Evolutionary conservation across 2,797 vertebrate genomes (phyloP).

Genomic region (Lagodon rhomboides): DNA sequence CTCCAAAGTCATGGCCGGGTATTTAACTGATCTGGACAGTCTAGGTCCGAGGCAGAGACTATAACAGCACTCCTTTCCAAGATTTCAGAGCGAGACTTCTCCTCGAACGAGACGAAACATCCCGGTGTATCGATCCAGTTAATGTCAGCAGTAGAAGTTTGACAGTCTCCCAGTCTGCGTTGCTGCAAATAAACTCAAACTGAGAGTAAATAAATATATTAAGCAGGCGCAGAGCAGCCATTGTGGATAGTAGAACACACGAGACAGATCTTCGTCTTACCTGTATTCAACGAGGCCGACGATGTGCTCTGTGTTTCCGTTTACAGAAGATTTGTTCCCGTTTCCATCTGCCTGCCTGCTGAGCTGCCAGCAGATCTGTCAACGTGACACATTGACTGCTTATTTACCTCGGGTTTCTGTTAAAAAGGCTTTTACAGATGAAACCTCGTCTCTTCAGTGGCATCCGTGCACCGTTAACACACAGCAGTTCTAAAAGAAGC

Average conservation of each 20-base stretch:
- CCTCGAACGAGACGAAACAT: too few relatives aligned
- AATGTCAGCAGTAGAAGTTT: too few relatives aligned
- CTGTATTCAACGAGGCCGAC: constrained; percentile 15
- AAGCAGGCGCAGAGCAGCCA: background rate
- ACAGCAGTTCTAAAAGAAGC: background rate
- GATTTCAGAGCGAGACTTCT: too few relatives aligned
- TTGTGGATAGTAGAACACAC: background rate
- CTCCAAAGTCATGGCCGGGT: too few relatives aligned
- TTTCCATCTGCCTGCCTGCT: constrained; percentile 26
- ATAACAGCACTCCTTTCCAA: too few relatives aligned
- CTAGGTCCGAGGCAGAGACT: too few relatives aligned
- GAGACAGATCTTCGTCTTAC: constrained; percentile 5
- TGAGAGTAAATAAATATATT: constrained; percentile 1
- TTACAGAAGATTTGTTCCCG: constrained; percentile 3
- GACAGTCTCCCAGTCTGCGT: background rate
- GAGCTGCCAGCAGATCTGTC: constrained; percentile 24
- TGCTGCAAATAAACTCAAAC: background rate
- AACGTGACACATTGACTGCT: background rate
- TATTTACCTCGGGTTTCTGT: constrained; percentile 16
- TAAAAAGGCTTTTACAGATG: constrained; percentile 1
- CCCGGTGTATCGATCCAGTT: background rate
- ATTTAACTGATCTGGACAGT: too few relatives aligned
- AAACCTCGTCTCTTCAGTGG: background rate
- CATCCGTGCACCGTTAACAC: background rate
- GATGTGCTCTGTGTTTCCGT: background rate